A percentile compares a stretch with the other conserved stretches of the same genome.
These are phyloP conservation scores for Brachymystax lenok DNA, from an alignment of 2,797 vertebrate species.

Conservation along the genomic window DNA sequence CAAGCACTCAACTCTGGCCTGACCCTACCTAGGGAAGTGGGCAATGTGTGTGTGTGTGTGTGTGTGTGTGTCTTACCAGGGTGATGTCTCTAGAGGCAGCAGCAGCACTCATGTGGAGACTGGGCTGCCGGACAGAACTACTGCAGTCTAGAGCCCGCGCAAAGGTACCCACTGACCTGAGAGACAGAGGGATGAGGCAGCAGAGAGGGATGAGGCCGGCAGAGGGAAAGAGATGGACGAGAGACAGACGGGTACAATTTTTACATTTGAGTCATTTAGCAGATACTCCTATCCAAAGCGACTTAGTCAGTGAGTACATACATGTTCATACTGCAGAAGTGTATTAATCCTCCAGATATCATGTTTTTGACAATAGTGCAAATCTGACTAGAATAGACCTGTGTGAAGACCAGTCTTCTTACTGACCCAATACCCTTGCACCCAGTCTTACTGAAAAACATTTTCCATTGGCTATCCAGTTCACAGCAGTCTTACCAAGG, in stretches of 20 bases:
- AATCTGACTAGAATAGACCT: neutral
- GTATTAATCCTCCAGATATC: neutral
- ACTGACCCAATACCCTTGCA: neutral
- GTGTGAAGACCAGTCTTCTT: neutral
- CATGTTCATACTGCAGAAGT: neutral
- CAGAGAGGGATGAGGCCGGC: neutral
- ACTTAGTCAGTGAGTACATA: too few relatives aligned
- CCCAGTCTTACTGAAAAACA: neutral
- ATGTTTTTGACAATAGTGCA: neutral
- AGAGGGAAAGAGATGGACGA: neutral
- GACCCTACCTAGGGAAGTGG: constrained; percentile 23
- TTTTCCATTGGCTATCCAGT: neutral
- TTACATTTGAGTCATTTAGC: too few relatives aligned
- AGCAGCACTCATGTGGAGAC: constrained; percentile 97
- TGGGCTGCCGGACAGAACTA: constrained; percentile 96
- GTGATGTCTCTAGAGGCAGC: constrained; percentile 93
- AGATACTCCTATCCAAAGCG: too few relatives aligned
- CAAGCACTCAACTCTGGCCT: constrained; percentile 9
- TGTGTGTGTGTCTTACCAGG: constrained; percentile 77
- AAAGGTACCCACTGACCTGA: constrained; percentile 94
- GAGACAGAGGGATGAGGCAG: neutral
- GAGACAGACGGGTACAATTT: too few relatives aligned
- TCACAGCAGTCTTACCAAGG: neutral
- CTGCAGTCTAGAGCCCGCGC: constrained; percentile 95
- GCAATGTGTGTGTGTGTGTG: constrained; percentile 15